Evolutionary conservation across 2,888 invertebrate species (phyloP).

Genomic region (Gandaritis pyraliata): DNA sequence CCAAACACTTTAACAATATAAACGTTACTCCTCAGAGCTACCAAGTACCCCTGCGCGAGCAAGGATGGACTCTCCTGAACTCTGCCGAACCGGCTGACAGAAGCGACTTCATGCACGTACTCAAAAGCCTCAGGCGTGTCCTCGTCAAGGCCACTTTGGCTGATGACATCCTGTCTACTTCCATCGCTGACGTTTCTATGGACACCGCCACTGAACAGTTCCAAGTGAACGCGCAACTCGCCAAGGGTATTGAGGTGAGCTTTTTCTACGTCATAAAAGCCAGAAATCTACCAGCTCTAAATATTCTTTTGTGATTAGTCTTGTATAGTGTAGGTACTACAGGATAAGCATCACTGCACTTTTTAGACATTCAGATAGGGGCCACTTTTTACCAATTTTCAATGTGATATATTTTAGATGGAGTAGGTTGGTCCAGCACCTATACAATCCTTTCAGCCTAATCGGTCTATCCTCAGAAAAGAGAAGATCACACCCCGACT

Average conservation of each 20-base stretch:
- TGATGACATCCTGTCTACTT: conserved; percentile 84
- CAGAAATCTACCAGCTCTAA: no score
- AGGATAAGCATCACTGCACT: no score
- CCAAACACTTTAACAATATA: neutral
- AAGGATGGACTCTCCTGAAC: conserved; percentile 84
- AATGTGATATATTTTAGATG: no score
- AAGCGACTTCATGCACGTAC: conserved; percentile 92
- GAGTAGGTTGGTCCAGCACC: no score
- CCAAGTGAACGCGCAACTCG: conserved; percentile 85
- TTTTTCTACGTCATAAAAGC: no score
- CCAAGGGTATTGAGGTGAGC: conserved; percentile 90
- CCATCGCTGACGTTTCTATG: conserved; percentile 93
- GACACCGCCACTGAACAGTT: conserved; percentile 90
- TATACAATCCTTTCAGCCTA: no score
- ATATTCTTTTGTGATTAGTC: no score
- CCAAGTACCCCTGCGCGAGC: conserved; percentile 87
- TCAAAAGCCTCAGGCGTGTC: conserved; percentile 92
- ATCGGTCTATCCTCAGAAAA: no score
- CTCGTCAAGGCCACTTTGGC: conserved; percentile 91
- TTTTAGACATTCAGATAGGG: no score
- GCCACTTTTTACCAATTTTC: no score
- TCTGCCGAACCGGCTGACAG: conserved; percentile 81
- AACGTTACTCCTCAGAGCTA: conserved; percentile 74
- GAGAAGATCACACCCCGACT: no score
- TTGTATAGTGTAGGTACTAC: no score